phyloP scores from a whole-genome alignment of 2,888 invertebrate genomes.

The Agrenia bidenticulata region DNA sequence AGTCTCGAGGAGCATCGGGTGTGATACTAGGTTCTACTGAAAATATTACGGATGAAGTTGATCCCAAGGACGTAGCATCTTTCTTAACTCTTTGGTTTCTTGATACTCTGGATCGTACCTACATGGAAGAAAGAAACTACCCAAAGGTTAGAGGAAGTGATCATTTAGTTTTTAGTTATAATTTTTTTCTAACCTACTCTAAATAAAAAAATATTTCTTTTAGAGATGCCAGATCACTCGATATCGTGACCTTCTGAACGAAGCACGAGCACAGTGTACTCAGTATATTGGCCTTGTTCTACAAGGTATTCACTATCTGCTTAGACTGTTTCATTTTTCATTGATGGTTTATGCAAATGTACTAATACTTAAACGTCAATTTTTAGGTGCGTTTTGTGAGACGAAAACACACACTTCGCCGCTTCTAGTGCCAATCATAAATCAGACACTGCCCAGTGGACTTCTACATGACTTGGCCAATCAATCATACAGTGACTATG shows the following conservation, averaged over 20 bases:
- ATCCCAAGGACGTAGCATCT: slow-evolving; percentile 28
- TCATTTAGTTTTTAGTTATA: too few relatives aligned
- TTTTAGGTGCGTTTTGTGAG: slow-evolving; percentile 46
- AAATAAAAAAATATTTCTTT: slow-evolving; percentile 52
- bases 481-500: slow-evolving; percentile 62
- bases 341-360: slow-evolving; percentile 20
- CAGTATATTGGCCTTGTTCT: slow-evolving; percentile 64
- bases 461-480: slow-evolving; percentile 68
- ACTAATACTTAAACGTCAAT: not conserved
- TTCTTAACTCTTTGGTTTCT: slow-evolving; percentile 47
- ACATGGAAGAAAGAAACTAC: slow-evolving; percentile 44
- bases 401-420: slow-evolving; percentile 60
- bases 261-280: slow-evolving; percentile 64
- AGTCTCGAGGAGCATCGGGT: not conserved
- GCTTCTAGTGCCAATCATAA: slow-evolving; percentile 68
- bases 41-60: not conserved
- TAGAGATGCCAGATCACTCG: slow-evolving; percentile 72
- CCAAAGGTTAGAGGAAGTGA: slow-evolving; percentile 43
- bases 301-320: slow-evolving; percentile 59
- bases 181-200: too few relatives aligned
- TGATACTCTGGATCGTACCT: slow-evolving; percentile 47
- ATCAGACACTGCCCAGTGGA: slow-evolving; percentile 71
- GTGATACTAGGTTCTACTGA: not conserved
- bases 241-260: slow-evolving; percentile 66
- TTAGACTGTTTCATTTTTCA: slow-evolving; percentile 2